Percentiles rank a stretch among this genome's conserved stretches.
Conservation (phyloP, 2,797 vertebrate species). For the Urophycis tenuis region DNA sequence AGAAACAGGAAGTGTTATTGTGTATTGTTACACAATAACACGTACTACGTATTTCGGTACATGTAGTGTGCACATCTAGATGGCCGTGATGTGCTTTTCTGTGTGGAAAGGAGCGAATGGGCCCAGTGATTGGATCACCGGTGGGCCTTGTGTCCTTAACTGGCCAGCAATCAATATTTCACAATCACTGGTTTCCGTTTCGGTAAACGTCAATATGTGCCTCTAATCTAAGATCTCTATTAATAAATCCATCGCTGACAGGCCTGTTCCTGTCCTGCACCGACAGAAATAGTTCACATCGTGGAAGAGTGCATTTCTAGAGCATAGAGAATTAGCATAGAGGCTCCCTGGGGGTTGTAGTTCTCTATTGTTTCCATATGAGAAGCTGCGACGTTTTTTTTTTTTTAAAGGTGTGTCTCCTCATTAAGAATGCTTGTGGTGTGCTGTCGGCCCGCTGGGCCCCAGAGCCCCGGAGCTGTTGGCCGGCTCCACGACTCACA, state of each 20-base stretch:
- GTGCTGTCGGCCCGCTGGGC: no score
- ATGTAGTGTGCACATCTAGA: neutral
- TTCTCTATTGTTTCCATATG: neutral
- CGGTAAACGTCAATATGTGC: neutral
- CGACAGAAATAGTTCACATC: neutral
- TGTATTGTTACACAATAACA: no score
- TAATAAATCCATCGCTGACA: neutral
- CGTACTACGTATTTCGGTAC: no score
- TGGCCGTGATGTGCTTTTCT: neutral
- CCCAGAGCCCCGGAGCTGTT: no score
- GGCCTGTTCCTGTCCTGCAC: neutral
- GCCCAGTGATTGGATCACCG: neutral
- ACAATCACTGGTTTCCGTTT: constrained; percentile 6
- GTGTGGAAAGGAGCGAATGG: neutral
- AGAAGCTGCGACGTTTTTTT: neutral
- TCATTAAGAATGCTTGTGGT: neutral
- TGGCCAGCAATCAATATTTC: constrained; percentile 14
- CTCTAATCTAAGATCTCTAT: constrained; percentile 3
- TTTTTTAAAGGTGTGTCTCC: neutral
- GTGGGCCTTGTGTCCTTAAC: constrained; percentile 1
- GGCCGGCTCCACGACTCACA: neutral
- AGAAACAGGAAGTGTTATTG: neutral
- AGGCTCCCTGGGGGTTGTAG: neutral
- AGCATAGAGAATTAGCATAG: no score
- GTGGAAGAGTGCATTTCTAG: neutral